Conservation (phyloP, 2,888 invertebrate species). For the Crossocerus cetratus region DNA sequence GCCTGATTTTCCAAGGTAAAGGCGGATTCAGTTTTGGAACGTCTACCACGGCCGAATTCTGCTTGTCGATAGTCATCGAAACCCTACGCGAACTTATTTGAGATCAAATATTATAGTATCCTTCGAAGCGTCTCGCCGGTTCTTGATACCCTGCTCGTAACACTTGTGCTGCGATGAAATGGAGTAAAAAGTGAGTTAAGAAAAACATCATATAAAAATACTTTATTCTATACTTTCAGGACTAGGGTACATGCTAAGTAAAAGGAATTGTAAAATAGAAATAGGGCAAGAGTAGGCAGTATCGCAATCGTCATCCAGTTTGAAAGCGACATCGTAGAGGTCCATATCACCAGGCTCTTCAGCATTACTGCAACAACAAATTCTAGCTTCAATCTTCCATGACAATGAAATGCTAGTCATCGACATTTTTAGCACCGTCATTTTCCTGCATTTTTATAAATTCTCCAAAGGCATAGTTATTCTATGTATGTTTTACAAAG, state of each 20-base stretch:
- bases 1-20: too few species aligned
- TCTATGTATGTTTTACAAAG: too few species aligned
- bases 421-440: not conserved
- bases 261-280: slow-evolving; percentile 68
- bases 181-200: not conserved
- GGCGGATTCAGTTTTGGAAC: too few species aligned
- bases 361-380: slow-evolving; percentile 59
- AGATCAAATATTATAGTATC: too few species aligned
- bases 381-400: not conserved
- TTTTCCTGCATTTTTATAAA: too few species aligned
- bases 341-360: slow-evolving; percentile 55
- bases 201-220: not conserved
- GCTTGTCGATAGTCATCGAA: too few species aligned
- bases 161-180: too few species aligned
- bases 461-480: too few species aligned
- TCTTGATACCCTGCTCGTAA: too few species aligned
- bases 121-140: too few species aligned
- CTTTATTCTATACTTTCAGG: slow-evolving; percentile 25
- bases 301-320: slow-evolving; percentile 60
- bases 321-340: slow-evolving; percentile 68
- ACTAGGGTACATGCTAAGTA: slow-evolving; percentile 47
- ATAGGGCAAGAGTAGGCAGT: slow-evolving; percentile 69
- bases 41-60: too few species aligned
- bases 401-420: not conserved
- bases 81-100: too few species aligned